Conservation (phyloP, 2,888 invertebrate species). For the Empis stercorea region DNA sequence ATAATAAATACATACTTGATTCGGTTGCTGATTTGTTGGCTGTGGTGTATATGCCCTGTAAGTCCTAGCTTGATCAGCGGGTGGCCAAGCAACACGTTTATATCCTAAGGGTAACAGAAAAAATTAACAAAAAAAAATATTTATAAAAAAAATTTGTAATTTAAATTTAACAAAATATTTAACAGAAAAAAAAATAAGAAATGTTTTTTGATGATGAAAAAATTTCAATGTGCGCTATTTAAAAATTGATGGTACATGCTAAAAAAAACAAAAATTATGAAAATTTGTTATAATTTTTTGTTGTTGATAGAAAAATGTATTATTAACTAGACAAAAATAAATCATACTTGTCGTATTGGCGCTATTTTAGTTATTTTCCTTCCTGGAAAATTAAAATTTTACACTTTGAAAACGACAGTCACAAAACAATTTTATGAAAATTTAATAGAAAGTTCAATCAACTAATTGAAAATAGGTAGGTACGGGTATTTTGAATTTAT, state of each 20-base stretch:
- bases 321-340: constrained; percentile 10
- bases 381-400: no score
- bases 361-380: no score
- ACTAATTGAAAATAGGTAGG: no score
- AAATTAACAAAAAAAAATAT: neutral
- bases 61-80: constrained; percentile 54
- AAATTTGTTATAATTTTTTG: constrained; percentile 11
- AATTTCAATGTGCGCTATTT: neutral
- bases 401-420: no score
- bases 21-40: constrained; percentile 9
- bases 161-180: neutral
- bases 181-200: no score
- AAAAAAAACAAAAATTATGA: constrained; percentile 3
- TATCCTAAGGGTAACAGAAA: constrained; percentile 46
- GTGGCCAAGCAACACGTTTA: constrained; percentile 81
- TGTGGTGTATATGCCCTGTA: constrained; percentile 39
- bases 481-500: no score
- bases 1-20: neutral
- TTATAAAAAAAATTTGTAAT: neutral
- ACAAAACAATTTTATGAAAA: no score
- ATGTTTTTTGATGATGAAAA: no score
- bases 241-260: neutral
- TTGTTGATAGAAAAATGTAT: no score
- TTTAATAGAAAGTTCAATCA: no score
- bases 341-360: no score